Conservation (phyloP, 2,888 invertebrate species). For the Alitta virens region DNA sequence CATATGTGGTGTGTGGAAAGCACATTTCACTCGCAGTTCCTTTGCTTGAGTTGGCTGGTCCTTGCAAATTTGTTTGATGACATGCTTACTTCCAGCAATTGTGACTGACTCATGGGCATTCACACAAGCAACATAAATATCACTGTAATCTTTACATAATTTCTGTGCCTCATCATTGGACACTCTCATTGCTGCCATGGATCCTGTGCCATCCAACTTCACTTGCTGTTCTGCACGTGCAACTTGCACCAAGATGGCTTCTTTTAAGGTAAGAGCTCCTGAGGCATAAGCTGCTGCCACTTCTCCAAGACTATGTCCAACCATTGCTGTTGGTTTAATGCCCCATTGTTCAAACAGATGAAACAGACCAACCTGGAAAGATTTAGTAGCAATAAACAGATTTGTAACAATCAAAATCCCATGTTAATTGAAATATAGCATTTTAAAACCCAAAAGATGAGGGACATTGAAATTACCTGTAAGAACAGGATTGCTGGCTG, state of each 20-base stretch:
- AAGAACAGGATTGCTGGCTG: slow-evolving; percentile 16
- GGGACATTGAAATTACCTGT: too few relatives aligned
- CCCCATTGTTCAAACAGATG: slow-evolving; percentile 14
- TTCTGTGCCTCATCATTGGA: slow-evolving; percentile 12
- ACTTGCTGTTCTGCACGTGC: slow-evolving; percentile 11
- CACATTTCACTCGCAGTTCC: slow-evolving; percentile 19
- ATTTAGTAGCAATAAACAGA: too few relatives aligned
- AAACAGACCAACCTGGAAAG: slow-evolving; percentile 8
- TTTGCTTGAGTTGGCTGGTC: slow-evolving; percentile 18
- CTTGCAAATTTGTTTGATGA: slow-evolving; percentile 11
- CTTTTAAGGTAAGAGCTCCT: slow-evolving; percentile 18
- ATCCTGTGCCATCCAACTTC: slow-evolving; percentile 18
- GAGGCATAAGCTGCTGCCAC: slow-evolving; percentile 17
- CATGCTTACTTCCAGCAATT: slow-evolving; percentile 18
- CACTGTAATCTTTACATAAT: slow-evolving; percentile 4
- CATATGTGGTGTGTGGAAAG: slow-evolving; percentile 23
- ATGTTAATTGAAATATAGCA: too few relatives aligned
- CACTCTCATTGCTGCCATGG: slow-evolving; percentile 24
- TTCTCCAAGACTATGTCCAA: slow-evolving; percentile 23
- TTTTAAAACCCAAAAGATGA: too few relatives aligned
- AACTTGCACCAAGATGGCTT: slow-evolving; percentile 11
- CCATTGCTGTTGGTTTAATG: slow-evolving; percentile 8
- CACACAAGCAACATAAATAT: slow-evolving; percentile 23
- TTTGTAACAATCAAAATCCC: too few relatives aligned
- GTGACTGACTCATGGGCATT: slow-evolving; percentile 21